phyloP scores from a whole-genome alignment of 2,888 invertebrate species.

The Lordiphosa fenestrarum region DNA sequence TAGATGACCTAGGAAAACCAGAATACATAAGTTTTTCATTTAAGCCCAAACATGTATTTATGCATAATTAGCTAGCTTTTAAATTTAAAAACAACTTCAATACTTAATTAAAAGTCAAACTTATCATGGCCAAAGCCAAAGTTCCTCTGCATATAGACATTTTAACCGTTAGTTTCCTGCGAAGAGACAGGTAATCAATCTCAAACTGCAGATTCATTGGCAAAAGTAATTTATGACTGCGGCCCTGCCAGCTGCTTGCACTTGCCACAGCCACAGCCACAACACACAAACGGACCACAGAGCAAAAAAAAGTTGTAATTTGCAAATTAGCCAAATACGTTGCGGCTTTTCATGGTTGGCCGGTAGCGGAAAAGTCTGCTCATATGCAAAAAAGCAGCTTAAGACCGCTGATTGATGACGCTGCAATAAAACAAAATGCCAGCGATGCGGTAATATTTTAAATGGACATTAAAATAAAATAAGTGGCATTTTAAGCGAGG shows the following conservation, averaged over 20 bases:
- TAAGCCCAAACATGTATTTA: slow-evolving; percentile 26
- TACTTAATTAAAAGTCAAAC: slow-evolving; percentile 23
- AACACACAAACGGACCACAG: background rate
- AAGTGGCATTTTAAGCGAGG: slow-evolving; percentile 38
- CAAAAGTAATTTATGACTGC: background rate
- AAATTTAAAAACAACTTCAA: slow-evolving; percentile 17
- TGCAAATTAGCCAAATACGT: slow-evolving; percentile 54
- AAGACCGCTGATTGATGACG: slow-evolving; percentile 57
- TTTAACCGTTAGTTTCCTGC: background rate
- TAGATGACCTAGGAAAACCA: slow-evolving; percentile 24
- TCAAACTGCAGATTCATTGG: background rate
- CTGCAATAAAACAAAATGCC: slow-evolving; percentile 51
- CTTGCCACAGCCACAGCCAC: slow-evolving; percentile 18
- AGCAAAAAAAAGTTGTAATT: slow-evolving; percentile 21
- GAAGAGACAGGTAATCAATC: background rate
- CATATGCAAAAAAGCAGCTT: slow-evolving; percentile 25
- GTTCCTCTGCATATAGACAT: slow-evolving; percentile 15
- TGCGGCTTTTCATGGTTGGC: slow-evolving; percentile 28
- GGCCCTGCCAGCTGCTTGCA: background rate
- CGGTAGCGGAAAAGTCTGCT: slow-evolving; percentile 42
- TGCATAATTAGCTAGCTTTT: slow-evolving; percentile 40
- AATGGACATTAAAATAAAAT: slow-evolving; percentile 53
- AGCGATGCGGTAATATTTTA: slow-evolving; percentile 63
- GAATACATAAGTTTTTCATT: slow-evolving; percentile 31
- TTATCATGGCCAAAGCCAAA: slow-evolving; percentile 20